Conservation (phyloP, 2,113 vertebrate genomes). For the Ceyx melanurus region DNA sequence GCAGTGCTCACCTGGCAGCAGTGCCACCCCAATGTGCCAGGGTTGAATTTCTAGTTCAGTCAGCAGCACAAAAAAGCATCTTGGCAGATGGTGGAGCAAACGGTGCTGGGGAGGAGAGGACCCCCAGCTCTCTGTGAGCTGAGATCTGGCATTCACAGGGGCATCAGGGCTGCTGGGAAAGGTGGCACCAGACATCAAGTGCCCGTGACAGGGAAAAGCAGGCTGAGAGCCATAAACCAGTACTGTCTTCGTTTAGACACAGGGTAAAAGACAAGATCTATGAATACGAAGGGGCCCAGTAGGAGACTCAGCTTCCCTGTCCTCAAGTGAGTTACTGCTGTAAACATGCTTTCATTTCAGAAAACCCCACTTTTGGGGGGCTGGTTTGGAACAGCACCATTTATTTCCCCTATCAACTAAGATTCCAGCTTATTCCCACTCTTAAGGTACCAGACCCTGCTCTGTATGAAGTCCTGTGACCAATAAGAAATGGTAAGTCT, state of each 20-base stretch:
- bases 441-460: neutral
- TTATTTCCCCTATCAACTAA: neutral
- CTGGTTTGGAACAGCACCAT: neutral
- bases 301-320: neutral
- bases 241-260: neutral
- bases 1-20: neutral
- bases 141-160: accelerated
- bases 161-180: accelerated
- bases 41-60: neutral
- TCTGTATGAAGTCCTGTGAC: neutral
- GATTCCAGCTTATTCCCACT: neutral
- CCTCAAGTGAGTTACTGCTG: neutral
- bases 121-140: neutral
- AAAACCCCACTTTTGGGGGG: neutral
- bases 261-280: neutral
- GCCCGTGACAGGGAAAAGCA: accelerated
- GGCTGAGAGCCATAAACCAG: neutral
- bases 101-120: neutral
- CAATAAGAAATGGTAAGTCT: neutral
- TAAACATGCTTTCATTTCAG: neutral
- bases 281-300: neutral
- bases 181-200: neutral
- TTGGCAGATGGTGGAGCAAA: neutral
- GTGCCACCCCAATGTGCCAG: neutral
- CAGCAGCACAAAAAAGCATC: neutral